Base-by-base conservation (phyloP, 2,113 vertebrate genomes). In the Peromyscus leucopus region DNA sequence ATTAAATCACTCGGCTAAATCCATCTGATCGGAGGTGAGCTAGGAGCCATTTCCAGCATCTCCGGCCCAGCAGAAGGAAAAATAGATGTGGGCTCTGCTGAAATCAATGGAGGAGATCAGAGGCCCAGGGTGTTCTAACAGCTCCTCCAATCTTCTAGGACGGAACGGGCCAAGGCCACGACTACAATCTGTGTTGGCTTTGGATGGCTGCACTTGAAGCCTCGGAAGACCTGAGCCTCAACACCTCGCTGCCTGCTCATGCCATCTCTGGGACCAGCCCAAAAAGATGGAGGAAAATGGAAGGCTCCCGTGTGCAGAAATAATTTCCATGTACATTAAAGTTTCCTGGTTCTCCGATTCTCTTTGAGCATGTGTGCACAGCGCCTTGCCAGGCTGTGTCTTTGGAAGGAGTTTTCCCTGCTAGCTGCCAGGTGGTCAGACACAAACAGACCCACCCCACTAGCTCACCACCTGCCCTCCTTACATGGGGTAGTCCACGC, bases 401-500 rank as follows among this genome's bases (percentile, higher is more conserved):
- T 46, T 57, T 24, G 55, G 75, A 48, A 69, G 57, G 36, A 24
- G 21, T 39, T 59, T 59, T 87, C 26, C 71, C 86, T 12, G 11
- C 42, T 8, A 48, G 36, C 51, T 72, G 31, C 48, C 71, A 57
- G 24, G 33, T 31, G 28, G 74, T 75, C 94, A 71, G 69, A 75
- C 28, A 17, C 72, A 65, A 74, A n/a, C 33, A 86, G 26, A 21
- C 89, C 16, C 7, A 0, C 11, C 69, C 0, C 76, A 12, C 0
- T 59, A 3, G 0, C 0, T 93, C 86, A 0, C 4, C 84, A 42
- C 3, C 55, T n/a, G 79, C 48, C 95, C 94, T 97, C 88, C 99
- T 99, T 98, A 99, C 99, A 99, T 99, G 91, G 99, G 99, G 90
- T 99, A 98, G 93, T 98, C 98, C 93, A 98, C 97, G 78, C 98